These are phyloP conservation scores for Momotus momota DNA, from an alignment of 2,797 vertebrate species.

Conservation along the genomic window DNA sequence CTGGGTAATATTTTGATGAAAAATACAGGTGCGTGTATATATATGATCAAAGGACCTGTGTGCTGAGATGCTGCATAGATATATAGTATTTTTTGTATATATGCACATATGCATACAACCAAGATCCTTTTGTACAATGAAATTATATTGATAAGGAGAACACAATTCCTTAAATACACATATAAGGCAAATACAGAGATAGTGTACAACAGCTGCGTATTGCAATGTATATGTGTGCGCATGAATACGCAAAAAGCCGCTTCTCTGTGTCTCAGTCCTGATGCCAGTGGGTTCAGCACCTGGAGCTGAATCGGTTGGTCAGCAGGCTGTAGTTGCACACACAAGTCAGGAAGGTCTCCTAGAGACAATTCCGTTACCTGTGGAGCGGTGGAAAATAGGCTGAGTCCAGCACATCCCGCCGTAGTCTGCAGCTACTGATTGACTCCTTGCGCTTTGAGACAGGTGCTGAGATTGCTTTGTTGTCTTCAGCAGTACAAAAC, in stretches of 20 bases:
- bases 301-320: background rate
- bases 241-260: background rate
- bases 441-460: background rate
- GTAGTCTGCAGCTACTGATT: background rate
- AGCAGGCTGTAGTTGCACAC: background rate
- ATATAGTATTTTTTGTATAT: background rate
- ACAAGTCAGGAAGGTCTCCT: background rate
- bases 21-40: background rate
- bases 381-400: rapidly evolving
- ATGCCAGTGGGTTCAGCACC: background rate
- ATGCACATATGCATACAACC: background rate
- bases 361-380: background rate
- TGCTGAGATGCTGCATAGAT: background rate
- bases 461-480: background rate
- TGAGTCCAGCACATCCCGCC: background rate
- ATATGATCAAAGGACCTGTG: background rate
- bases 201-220: too few species aligned
- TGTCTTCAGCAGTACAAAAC: background rate
- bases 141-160: background rate
- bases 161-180: background rate
- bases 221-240: too few species aligned
- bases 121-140: background rate
- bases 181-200: background rate
- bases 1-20: background rate
- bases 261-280: background rate